Conservation (phyloP, 2,113 vertebrate genomes). For the Dasyurus viverrinus region DNA sequence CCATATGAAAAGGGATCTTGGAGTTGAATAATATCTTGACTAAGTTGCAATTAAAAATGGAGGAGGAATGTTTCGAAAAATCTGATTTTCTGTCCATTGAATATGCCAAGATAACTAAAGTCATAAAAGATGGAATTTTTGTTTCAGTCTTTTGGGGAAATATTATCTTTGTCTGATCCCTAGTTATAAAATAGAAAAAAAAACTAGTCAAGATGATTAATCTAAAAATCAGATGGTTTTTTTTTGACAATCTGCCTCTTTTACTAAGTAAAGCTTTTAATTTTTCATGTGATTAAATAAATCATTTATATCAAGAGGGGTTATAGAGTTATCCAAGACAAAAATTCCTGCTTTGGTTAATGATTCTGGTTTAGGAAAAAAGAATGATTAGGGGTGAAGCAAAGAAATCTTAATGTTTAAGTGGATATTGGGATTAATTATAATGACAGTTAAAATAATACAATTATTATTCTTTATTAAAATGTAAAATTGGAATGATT, state of each 20-base stretch:
- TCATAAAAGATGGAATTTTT: slow-evolving; percentile 16
- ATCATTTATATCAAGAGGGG: slow-evolving; percentile 3
- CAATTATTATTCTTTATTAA: not conserved
- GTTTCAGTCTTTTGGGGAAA: slow-evolving; percentile 37
- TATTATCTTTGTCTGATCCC: not conserved
- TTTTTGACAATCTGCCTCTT: not conserved
- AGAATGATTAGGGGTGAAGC: not conserved
- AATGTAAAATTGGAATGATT: not conserved
- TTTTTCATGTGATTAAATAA: slow-evolving; percentile 37
- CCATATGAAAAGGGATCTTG: slow-evolving; percentile 12
- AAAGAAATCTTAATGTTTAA: not conserved
- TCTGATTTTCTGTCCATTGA: not conserved
- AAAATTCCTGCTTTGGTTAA: not conserved
- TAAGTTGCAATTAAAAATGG: slow-evolving; percentile 60
- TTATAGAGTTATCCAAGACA: not conserved
- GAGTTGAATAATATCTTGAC: not conserved
- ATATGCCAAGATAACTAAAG: not conserved
- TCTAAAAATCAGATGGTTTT: slow-evolving; percentile 29
- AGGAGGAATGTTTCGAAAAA: slow-evolving; percentile 31
- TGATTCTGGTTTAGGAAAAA: not conserved
- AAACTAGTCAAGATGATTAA: not conserved
- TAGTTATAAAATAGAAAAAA: not conserved
- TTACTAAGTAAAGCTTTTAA: slow-evolving; percentile 4
- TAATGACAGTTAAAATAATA: not conserved
- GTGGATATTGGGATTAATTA: not conserved